Evolutionary conservation across 2,113 vertebrate genomes (phyloP), one percentile per base, ranked within the genome.

Genomic region (Chiloscyllium plagiosum): DNA sequence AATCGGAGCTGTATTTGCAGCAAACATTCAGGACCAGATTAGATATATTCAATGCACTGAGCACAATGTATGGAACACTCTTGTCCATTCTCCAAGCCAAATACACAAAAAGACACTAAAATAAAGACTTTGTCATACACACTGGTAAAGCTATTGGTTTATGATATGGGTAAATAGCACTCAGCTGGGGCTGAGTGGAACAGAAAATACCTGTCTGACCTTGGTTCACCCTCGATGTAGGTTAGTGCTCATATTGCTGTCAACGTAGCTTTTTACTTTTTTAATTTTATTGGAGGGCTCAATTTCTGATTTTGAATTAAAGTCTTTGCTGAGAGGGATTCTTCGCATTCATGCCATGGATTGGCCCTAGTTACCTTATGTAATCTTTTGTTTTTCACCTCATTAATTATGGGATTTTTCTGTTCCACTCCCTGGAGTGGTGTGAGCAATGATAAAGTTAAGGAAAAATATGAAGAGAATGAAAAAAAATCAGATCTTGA

Each of bases 1-100:
- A 94, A 26, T 69, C 66, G 70, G 65, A 94, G 93, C 93, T 70
- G 66, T 24, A 70, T 47, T 94, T 94, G 37, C n/a, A 70, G 24
- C 93, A 50, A 68, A 69, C 50, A 94, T 12, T 20, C 65, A 6
- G 42, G 37, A 70, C 93, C 68, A 47, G 47, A 94, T 70, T 72
- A 94, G 37, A 50, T 94, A 70, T 66, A 70, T 66, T 70, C 70
- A 94, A 94, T 47, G 20, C 69, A 47, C 37, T 42, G 17, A 26
- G 29, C 42, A 47, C 8, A 94, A 37, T 50, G 17, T 26, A 70
- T 66, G 5, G n/a, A 69, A 47, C 93, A 70, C 42, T 50, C 66
- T 70, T 10, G 65, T 61, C 29, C 12, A 65, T 33, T n/a, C 87
- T 92, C 93, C 70, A 10, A 26, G 20, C 66, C 47, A 33, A 10